Base-by-base conservation (phyloP, 2,888 invertebrate species). In the Psylliodes chrysocephalus region DNA sequence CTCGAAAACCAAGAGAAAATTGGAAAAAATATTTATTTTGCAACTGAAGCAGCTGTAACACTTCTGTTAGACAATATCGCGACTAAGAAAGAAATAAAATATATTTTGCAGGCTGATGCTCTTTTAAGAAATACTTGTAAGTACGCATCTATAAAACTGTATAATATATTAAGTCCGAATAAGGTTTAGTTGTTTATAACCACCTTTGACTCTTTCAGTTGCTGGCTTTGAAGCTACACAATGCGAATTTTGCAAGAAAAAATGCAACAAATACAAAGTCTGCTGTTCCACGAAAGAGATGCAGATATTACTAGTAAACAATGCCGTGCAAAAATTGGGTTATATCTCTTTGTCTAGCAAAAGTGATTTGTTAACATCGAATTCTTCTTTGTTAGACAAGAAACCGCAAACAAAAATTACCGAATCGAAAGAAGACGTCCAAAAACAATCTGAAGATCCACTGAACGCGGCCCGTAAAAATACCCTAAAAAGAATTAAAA, bases 181-280 rank as follows among this genome's bases (percentile, higher is more conserved):
- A n/a, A n/a, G n/a, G n/a, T n/a, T n/a, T n/a, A n/a, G n/a, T n/a
- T n/a, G n/a, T n/a, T n/a, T n/a, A n/a, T n/a, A n/a, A n/a, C n/a
- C n/a, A n/a, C n/a, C n/a, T n/a, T n/a, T n/a, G n/a, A n/a, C n/a
- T n/a, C n/a, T n/a, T n/a, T n/a, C n/a, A n/a, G n/a, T n/a, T n/a
- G n/a, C n/a, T n/a, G n/a, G n/a, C n/a, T n/a, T 19, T 12, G 44
- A 28, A 7, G 42, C 52, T 3, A 25, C 52, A 22, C 2, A 6
- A 18, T 67, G 67, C n/a, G 60, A 67, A 46, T 64, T 67, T 30
- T 67, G 67, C 47, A 62, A 63, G 7, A 64, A 60, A 38, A 64
- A 33, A 25, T 57, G 59, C 18, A 30, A 64, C 18, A 28, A 25
- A 25, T 59, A 57, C 14, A 28, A 33, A 19, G 46, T 66, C 8